Evolutionary conservation across 2,888 invertebrate species (phyloP), one percentile per base, ranked within the genome.

Genomic region (Dermolepida albohirtum): DNA sequence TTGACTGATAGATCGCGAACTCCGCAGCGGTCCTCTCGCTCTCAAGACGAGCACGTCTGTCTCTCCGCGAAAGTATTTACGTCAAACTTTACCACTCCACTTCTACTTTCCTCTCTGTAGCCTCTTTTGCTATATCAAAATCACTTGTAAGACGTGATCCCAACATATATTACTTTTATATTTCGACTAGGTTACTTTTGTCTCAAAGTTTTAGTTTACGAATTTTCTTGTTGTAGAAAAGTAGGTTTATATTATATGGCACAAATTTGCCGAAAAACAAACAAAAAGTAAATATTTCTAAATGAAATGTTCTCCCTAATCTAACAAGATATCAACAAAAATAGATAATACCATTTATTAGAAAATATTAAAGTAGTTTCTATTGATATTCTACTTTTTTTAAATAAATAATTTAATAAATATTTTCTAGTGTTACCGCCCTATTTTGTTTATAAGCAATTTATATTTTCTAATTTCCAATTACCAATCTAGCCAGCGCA

Each of bases 111-210:
- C 29, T 11, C 8, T 12, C n/a, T 34, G 14, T 34, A 39, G 67
- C 65, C 57, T 55, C 67, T 69, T 55, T 63, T 69, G 69, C 68
- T 71, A 67, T 67, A 66, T 71, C 64, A 69, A 66, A 71, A 69
- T 71, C 69, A 70, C 69, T 71, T 71, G 67, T 70, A 65, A 50
- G 43, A 65, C 68, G 67, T 68, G 71, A 71, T 71, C 71, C 66
- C 63, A 59, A 65, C 66, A 67, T 71, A 69, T 71, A 71, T 71
- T 68, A 68, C 70, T 71, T 71, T 70, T 71, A 66, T 70, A 70
- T 70, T 68, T 68, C 17, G 52, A 34, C 14, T 54, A 34, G 64
- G 51, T 47, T 57, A 57, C 63, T 66, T 68, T 66, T 65, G 59
- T 66, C 43, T 16, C 8, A 10, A 39, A 52, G 16, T 52, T 52